Percentiles rank a stretch among this genome's conserved stretches.
phyloP scores from a whole-genome alignment of 1,140 invertebrate species.

The Amyelois transitella region DNA sequence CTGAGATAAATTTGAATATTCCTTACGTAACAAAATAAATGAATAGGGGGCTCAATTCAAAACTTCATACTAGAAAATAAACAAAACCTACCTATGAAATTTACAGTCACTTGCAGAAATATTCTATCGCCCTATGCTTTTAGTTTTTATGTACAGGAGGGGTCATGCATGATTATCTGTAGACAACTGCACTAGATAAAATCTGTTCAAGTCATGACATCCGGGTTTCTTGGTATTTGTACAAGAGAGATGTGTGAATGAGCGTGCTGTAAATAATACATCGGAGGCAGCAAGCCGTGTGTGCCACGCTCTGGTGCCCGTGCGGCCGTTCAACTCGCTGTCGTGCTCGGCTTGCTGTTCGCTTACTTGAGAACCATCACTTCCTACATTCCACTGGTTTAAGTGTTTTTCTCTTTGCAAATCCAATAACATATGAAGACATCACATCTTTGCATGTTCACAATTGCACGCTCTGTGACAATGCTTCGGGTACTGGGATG shows the following conservation, averaged over 20 bases:
- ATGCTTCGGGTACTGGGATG: too few relatives aligned
- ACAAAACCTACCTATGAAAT: too few relatives aligned
- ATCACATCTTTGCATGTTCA: not conserved
- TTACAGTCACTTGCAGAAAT: too few relatives aligned
- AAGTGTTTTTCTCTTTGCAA: not conserved
- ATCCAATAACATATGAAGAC: constrained; percentile 11
- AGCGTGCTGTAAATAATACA: constrained; percentile 13
- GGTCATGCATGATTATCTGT: too few relatives aligned
- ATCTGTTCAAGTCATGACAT: not conserved
- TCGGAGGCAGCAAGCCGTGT: constrained; percentile 39
- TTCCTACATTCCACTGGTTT: constrained; percentile 42
- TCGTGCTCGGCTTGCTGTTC: constrained; percentile 47
- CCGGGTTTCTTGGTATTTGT: constrained; percentile 6
- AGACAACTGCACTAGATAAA: not conserved
- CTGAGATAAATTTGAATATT: not conserved
- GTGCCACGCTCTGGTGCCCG: constrained; percentile 48
- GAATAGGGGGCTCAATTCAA: too few relatives aligned
- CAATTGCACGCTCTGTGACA: too few relatives aligned
- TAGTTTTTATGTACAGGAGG: too few relatives aligned
- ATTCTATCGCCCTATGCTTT: too few relatives aligned
- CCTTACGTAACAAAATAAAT: not conserved
- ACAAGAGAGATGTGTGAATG: constrained; percentile 10
- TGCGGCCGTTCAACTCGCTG: constrained; percentile 62
- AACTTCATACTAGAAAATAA: too few relatives aligned
- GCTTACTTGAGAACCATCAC: constrained; percentile 47